These are phyloP conservation scores for Patiria miniata DNA, from an alignment of 35 echinoderm and acorn worm species.

Conservation along the genomic window DNA sequence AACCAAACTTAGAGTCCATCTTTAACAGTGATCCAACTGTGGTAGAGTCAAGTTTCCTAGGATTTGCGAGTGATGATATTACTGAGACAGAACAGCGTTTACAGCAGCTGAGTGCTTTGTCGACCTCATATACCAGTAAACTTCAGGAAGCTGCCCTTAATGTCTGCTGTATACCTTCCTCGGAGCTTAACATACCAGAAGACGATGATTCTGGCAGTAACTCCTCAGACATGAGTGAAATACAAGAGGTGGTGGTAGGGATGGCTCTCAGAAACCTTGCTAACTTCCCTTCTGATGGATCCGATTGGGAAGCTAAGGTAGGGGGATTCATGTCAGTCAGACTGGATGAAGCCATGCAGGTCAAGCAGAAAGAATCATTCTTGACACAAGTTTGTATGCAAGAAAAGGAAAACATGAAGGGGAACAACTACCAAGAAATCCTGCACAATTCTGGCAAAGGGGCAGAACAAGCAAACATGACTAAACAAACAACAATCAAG, in stretches of 20 bases:
- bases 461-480: neutral
- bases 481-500: neutral
- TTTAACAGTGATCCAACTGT: conserved; percentile 41
- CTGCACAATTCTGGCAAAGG: neutral
- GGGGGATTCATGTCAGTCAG: conserved; percentile 67
- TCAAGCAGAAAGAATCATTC: conserved; percentile 41
- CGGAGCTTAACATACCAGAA: conserved; percentile 38
- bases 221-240: neutral
- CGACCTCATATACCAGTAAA: neutral
- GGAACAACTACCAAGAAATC: neutral
- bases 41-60: conserved; percentile 49
- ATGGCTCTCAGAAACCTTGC: conserved; percentile 65
- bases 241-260: conserved; percentile 49
- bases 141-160: conserved; percentile 63
- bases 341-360: conserved; percentile 68
- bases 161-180: conserved; percentile 71
- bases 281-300: conserved; percentile 82
- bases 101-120: conserved; percentile 50
- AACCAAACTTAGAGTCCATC: conserved; percentile 27
- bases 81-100: conserved; percentile 40
- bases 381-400: neutral
- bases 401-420: conserved; percentile 13
- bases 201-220: conserved; percentile 62
- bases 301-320: conserved; percentile 83
- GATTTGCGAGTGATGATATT: conserved; percentile 72